phyloP scores from a whole-genome alignment of 2,797 vertebrate genomes.

The Tamandua tetradactyla region DNA sequence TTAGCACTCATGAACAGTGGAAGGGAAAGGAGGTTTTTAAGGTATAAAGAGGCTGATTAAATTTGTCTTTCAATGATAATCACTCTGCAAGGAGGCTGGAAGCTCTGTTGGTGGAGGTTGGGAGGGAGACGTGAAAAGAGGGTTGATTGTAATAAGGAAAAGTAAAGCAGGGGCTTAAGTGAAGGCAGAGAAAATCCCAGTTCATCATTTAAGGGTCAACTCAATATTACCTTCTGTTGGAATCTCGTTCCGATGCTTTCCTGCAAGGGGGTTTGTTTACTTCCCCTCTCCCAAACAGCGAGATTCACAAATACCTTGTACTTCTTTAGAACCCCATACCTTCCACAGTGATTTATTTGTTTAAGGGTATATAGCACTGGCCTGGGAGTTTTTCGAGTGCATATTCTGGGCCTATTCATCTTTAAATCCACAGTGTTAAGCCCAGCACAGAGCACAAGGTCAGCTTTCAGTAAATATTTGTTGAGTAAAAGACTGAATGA shows the following conservation, averaged over 20 bases:
- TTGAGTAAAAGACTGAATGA: not conserved
- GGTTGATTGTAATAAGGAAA: not conserved
- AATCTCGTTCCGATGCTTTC: not conserved
- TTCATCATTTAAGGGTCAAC: not conserved
- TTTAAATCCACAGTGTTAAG: not conserved
- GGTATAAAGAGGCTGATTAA: no score
- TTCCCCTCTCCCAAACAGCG: not conserved
- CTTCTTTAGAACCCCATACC: not conserved
- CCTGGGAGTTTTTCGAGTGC: no score
- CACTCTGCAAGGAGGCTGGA: not conserved
- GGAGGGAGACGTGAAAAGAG: not conserved
- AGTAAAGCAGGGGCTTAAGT: rapidly evolving
- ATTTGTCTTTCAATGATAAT: not conserved
- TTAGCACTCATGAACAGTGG: not conserved
- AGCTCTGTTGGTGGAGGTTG: not conserved
- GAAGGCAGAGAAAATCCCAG: not conserved
- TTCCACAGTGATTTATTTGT: not conserved
- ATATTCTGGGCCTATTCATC: not conserved
- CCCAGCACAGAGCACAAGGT: not conserved
- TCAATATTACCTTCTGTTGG: not conserved
- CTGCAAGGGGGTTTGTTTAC: not conserved
- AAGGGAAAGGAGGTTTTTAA: not conserved
- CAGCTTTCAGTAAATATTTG: not conserved
- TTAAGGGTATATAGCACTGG: not conserved
- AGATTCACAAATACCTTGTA: not conserved